These are phyloP conservation scores for Zaprionus davidi DNA, from an alignment of 1,140 invertebrate genomes.

Conservation along the genomic window DNA sequence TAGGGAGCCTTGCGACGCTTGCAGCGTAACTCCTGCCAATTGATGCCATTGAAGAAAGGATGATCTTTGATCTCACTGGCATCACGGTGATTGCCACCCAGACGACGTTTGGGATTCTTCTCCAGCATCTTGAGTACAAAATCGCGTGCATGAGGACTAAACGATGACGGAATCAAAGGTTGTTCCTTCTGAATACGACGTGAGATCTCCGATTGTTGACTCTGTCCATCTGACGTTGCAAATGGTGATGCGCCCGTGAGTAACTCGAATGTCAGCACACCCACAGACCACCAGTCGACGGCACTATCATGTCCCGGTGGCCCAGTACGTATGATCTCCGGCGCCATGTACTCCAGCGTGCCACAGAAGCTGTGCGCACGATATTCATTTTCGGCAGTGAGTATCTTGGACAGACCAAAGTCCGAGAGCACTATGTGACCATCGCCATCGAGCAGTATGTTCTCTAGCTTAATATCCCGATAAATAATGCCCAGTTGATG, in stretches of 20 bases:
- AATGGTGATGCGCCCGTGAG: slow-evolving; percentile 99
- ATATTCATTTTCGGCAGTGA: slow-evolving; percentile 84
- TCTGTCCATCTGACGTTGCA: slow-evolving; percentile 96
- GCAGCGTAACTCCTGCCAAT: slow-evolving; percentile 91
- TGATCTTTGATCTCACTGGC: slow-evolving; percentile 94
- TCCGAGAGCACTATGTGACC: slow-evolving; percentile 96
- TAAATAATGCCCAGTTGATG: slow-evolving; percentile 97
- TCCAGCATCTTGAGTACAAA: slow-evolving; percentile 91
- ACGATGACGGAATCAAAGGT: slow-evolving; percentile 92
- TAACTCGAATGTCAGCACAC: slow-evolving; percentile 98
- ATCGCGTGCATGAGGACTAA: slow-evolving; percentile 87
- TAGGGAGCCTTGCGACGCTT: slow-evolving; percentile 92
- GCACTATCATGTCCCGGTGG: slow-evolving; percentile 95
- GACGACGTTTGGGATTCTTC: slow-evolving; percentile 93
- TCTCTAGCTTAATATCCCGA: slow-evolving; percentile 97
- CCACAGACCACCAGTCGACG: slow-evolving; percentile 99
- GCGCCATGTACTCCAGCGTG: slow-evolving; percentile 98
- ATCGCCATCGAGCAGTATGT: slow-evolving; percentile 93
- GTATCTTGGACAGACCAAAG: slow-evolving; percentile 95
- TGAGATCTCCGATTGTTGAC: slow-evolving; percentile 97
- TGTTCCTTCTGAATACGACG: slow-evolving; percentile 93
- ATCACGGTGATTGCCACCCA: slow-evolving; percentile 92
- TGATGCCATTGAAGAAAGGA: slow-evolving; percentile 91
- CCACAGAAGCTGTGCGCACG: slow-evolving; percentile 98
- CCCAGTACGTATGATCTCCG: slow-evolving; percentile 94